These are phyloP conservation scores for Nylanderia fulva DNA, from an alignment of 1,140 invertebrate genomes.

Conservation along the genomic window DNA sequence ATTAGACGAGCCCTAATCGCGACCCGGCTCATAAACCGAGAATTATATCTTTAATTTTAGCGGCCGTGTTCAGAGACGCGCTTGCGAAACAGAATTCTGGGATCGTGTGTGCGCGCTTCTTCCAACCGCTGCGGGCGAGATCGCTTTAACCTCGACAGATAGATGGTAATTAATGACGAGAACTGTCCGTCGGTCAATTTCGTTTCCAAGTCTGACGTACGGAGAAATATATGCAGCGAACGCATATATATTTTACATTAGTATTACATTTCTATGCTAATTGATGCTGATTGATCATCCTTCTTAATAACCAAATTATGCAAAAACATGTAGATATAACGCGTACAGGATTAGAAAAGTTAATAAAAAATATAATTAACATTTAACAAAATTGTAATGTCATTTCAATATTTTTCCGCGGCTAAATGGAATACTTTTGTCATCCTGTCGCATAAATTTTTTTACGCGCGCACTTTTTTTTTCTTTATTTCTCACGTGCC, in stretches of 20 bases:
- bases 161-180: constrained; percentile 47
- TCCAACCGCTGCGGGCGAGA: constrained; percentile 25
- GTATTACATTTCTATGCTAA: constrained; percentile 9
- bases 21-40: constrained; percentile 76
- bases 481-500: background rate
- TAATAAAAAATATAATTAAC: background rate
- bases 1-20: constrained; percentile 78
- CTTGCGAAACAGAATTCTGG: constrained; percentile 42
- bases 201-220: constrained; percentile 29
- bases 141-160: constrained; percentile 33
- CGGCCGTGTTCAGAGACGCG: constrained; percentile 39
- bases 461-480: background rate
- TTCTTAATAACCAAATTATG: background rate
- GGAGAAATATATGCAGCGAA: background rate
- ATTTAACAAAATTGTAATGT: background rate
- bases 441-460: too few species aligned
- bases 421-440: background rate
- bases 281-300: background rate
- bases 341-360: too few species aligned
- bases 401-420: too few species aligned
- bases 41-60: constrained; percentile 66
- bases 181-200: constrained; percentile 40
- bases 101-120: constrained; percentile 10
- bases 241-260: background rate
- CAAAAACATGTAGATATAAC: too few species aligned